Evolutionary conservation across 2,113 vertebrate genomes (phyloP).

Genomic region (Peromyscus polionotus): DNA sequence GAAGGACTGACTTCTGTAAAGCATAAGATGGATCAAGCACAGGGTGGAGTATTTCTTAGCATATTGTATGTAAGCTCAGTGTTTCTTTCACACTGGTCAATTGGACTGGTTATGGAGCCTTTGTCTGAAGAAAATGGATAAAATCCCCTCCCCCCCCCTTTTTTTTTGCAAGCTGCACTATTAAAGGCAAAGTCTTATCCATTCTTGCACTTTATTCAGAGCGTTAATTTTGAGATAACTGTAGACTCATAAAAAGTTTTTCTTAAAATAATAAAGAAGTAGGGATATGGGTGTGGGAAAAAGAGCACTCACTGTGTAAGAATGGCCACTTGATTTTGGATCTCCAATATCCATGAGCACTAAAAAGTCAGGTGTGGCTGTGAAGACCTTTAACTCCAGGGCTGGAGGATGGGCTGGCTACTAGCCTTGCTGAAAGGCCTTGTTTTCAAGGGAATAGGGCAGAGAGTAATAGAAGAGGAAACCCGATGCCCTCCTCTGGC

Average conservation of each 20-base stretch:
- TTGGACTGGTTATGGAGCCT: background rate
- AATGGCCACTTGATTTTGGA: background rate
- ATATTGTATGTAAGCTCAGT: background rate
- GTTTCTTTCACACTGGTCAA: background rate
- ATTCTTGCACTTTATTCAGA: background rate
- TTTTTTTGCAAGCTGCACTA: background rate
- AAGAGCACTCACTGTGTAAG: background rate
- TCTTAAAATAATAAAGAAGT: background rate
- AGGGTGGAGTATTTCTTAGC: background rate
- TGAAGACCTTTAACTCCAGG: background rate
- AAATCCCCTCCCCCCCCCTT: background rate
- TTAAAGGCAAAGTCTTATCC: background rate
- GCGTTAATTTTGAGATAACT: background rate
- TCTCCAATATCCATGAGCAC: background rate
- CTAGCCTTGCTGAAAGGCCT: too few species aligned
- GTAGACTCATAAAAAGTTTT: background rate
- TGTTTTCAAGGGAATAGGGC: too few species aligned
- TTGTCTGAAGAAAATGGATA: background rate
- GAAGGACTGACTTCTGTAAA: background rate
- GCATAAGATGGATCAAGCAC: background rate
- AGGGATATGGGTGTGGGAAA: background rate
- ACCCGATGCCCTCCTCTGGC: background rate
- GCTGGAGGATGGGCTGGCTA: background rate
- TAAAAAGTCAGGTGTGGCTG: background rate
- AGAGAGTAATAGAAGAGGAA: background rate